These are phyloP conservation scores for Drosophila histrio DNA, from an alignment of 2,888 invertebrate genomes.

Conservation along the genomic window DNA sequence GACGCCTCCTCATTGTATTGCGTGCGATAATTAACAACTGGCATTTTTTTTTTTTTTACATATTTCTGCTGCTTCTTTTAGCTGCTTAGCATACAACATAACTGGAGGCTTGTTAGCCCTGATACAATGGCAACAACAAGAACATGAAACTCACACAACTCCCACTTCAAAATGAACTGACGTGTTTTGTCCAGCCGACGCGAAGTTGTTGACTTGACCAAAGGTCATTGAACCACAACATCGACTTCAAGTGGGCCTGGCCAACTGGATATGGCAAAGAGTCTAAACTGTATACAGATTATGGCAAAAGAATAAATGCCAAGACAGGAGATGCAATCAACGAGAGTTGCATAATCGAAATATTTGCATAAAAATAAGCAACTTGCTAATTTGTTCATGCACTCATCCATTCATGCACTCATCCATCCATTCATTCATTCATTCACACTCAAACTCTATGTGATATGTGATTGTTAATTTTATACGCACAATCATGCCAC, in stretches of 20 bases:
- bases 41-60: slow-evolving; percentile 14
- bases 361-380: slow-evolving; percentile 31
- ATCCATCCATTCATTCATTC: not conserved
- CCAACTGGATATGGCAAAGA: not conserved
- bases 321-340: slow-evolving; percentile 23
- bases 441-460: not conserved
- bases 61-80: slow-evolving; percentile 21
- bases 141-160: slow-evolving; percentile 16
- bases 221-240: slow-evolving; percentile 48
- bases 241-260: slow-evolving; percentile 36
- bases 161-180: slow-evolving; percentile 53
- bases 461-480: slow-evolving; percentile 16
- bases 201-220: slow-evolving; percentile 61
- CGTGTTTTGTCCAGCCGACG: slow-evolving; percentile 46
- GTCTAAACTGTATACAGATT: slow-evolving; percentile 8
- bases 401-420: not conserved
- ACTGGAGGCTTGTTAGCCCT: slow-evolving; percentile 68
- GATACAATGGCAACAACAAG: slow-evolving; percentile 46
- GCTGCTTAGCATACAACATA: slow-evolving; percentile 76
- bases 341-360: slow-evolving; percentile 21
- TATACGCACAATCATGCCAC: slow-evolving; percentile 22
- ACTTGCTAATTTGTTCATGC: not conserved
- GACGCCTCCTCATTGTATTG: slow-evolving; percentile 55
- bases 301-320: not conserved
- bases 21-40: slow-evolving; percentile 74